A percentile compares a stretch with the other conserved stretches of the same genome.
Evolutionary conservation across 2,113 vertebrate species (phyloP).

Genomic region (Chionodraco myersi): DNA sequence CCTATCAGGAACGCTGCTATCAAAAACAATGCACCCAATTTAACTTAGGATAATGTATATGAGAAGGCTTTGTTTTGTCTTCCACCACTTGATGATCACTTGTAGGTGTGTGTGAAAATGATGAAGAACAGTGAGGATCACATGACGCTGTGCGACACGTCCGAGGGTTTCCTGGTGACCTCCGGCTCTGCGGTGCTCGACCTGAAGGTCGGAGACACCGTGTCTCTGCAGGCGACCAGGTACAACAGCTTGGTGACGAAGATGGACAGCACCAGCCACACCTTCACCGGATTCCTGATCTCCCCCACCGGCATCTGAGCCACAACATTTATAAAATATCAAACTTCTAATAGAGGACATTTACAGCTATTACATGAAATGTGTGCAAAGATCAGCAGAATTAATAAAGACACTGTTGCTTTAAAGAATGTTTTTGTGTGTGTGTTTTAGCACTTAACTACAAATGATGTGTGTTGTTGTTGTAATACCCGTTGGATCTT

Average conservation of each 20-base stretch:
- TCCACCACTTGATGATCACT: background rate
- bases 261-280: conserved; percentile 36
- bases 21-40: too few relatives aligned
- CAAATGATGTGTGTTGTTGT: background rate
- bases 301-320: conserved; percentile 4
- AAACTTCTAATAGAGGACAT: background rate
- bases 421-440: background rate
- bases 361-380: background rate
- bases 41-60: too few relatives aligned
- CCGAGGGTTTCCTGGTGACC: conserved; percentile 53
- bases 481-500: background rate
- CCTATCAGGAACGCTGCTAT: too few relatives aligned
- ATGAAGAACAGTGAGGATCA: conserved; percentile 27
- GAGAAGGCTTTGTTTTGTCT: background rate
- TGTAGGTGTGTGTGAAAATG: conserved; percentile 68
- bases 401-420: conserved; percentile 4
- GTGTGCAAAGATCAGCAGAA: background rate
- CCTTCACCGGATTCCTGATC: conserved; percentile 71
- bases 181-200: conserved; percentile 58
- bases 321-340: background rate
- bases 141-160: conserved; percentile 27
- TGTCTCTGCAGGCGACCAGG: conserved; percentile 34
- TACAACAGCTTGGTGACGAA: conserved; percentile 20
- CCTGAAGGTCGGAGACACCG: conserved; percentile 45
- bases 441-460: too few relatives aligned